Conservation (phyloP, 2,888 invertebrate species). For the Protula sp. region DNA sequence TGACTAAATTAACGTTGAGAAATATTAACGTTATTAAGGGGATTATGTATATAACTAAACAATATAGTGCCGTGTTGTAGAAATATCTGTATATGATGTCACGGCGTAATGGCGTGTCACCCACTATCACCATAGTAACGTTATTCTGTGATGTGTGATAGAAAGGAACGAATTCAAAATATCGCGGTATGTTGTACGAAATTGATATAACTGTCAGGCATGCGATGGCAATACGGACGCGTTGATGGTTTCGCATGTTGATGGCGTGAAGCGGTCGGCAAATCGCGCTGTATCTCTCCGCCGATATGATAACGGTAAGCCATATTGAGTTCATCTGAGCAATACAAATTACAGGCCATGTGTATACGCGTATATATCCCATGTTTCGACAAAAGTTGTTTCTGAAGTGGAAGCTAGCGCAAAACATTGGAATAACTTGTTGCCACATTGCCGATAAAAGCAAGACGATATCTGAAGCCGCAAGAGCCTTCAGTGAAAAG, state of each 20-base stretch:
- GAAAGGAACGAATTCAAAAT: neutral
- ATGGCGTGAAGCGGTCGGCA: neutral
- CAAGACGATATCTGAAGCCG: conserved; percentile 22
- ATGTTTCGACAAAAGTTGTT: neutral
- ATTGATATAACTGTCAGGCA: neutral
- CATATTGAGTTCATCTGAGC: neutral
- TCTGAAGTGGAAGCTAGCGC: neutral
- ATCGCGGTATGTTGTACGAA: neutral
- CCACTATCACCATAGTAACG: neutral
- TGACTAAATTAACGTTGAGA: neutral
- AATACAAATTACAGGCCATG: neutral
- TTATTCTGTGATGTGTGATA: neutral
- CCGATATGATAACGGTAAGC: neutral
- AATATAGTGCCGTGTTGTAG: neutral
- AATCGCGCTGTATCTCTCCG: neutral
- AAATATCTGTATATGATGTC: neutral
- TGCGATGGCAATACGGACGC: neutral
- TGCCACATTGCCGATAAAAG: conserved; percentile 21
- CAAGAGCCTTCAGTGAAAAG: conserved; percentile 23
- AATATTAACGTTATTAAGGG: neutral
- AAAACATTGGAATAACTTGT: conserved; percentile 12
- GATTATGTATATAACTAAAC: neutral
- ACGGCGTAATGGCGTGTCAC: neutral
- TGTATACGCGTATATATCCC: neutral
- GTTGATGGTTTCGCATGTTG: neutral